phyloP scores from a whole-genome alignment of 2,888 invertebrate species.

The Euzetes globulus region DNA sequence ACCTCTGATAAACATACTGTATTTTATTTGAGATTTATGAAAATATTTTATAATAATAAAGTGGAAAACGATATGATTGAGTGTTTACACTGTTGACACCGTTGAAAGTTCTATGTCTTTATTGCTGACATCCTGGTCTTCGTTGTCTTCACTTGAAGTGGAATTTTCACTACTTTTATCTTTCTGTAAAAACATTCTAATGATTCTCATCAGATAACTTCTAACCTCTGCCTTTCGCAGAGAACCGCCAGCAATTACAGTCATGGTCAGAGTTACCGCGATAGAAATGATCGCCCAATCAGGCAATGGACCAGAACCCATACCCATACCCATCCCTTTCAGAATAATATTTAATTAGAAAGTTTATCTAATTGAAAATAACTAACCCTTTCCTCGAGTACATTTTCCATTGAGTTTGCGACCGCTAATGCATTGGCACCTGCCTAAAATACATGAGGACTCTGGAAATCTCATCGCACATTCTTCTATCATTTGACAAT shows the following conservation, averaged over 20 bases:
- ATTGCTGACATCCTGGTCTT: not conserved
- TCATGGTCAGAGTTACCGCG: constrained; percentile 7
- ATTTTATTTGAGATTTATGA: too few species aligned
- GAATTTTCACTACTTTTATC: not conserved
- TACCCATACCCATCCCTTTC: not conserved
- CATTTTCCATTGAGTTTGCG: constrained; percentile 30
- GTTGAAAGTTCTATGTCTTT: not conserved
- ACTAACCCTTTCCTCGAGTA: constrained; percentile 13
- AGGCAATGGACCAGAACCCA: not conserved
- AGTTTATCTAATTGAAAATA: not conserved
- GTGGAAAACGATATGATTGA: too few species aligned
- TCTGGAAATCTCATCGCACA: constrained; percentile 16
- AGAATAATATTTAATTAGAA: too few species aligned
- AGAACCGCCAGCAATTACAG: constrained; percentile 22
- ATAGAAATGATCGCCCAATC: constrained; percentile 31
- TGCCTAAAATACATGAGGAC: constrained; percentile 22
- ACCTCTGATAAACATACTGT: too few species aligned
- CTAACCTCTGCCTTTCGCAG: not conserved
- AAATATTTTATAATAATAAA: too few species aligned
- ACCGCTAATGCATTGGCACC: constrained; percentile 30
- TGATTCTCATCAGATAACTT: not conserved
- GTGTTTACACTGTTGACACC: too few species aligned
- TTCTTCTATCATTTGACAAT: constrained; percentile 25
- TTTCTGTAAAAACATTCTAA: not conserved
- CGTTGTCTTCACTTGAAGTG: not conserved